Conservation (phyloP, 2,113 vertebrate species). For the Actenoides hombroni region DNA sequence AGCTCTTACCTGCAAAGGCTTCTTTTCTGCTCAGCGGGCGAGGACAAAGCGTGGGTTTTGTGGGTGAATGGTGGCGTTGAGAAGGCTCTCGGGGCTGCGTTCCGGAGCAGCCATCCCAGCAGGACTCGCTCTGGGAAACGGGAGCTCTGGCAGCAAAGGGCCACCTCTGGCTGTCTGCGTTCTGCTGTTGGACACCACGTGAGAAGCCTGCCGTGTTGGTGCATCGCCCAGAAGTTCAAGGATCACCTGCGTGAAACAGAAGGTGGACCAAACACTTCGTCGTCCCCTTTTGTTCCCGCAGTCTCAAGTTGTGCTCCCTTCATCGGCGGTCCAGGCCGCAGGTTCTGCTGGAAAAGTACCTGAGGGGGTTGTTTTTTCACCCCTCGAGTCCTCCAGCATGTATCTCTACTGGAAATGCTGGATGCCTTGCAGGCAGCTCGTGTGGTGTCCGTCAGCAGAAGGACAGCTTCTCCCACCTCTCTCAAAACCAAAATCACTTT, state of each 20-base stretch:
- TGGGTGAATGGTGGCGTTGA: neutral
- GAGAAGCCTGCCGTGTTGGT: too few relatives aligned
- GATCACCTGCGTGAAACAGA: neutral
- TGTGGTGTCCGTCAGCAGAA: neutral
- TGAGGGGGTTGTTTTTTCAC: neutral
- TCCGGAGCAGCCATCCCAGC: neutral
- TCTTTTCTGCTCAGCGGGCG: neutral
- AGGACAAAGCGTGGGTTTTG: neutral
- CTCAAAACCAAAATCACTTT: neutral
- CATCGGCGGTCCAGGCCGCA: neutral
- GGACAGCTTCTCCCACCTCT: neutral
- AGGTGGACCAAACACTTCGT: too few relatives aligned
- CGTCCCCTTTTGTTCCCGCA: neutral
- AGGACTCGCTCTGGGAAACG: neutral
- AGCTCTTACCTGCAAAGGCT: neutral
- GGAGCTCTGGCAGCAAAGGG: neutral
- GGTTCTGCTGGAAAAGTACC: neutral
- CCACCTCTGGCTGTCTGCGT: neutral
- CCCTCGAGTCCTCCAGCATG: accelerated
- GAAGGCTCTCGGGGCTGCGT: neutral
- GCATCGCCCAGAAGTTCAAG: too few relatives aligned
- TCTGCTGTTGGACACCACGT: too few relatives aligned
- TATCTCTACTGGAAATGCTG: neutral
- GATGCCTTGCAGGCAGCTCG: neutral
- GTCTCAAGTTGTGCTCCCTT: neutral